phyloP scores from a whole-genome alignment of 1,140 invertebrate species.

The Solen grandis region DNA sequence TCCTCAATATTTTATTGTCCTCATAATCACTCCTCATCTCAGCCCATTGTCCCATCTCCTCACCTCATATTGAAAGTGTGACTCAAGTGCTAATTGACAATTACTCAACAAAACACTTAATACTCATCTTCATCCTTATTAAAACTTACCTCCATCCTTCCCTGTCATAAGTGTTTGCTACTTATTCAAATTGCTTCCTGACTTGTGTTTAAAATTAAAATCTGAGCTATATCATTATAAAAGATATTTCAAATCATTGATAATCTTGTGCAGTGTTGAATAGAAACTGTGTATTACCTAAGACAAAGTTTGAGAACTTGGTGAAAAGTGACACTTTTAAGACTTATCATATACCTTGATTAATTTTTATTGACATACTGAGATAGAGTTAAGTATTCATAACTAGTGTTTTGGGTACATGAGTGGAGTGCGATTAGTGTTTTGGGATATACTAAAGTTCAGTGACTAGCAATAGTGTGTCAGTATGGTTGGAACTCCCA shows the following conservation, averaged over 20 bases:
- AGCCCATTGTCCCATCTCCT: conserved; percentile 29
- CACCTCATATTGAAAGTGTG: conserved; percentile 16
- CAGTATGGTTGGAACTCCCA: conserved; percentile 6
- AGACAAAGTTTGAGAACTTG: too few relatives aligned
- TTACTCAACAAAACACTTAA: neutral
- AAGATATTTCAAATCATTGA: too few relatives aligned
- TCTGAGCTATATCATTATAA: too few relatives aligned
- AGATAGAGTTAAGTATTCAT: conserved; percentile 1
- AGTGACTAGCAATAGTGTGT: neutral
- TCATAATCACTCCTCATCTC: neutral
- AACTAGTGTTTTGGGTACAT: neutral
- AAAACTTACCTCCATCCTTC: too few relatives aligned
- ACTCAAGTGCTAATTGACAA: conserved; percentile 10
- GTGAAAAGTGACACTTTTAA: too few relatives aligned
- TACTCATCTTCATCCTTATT: too few relatives aligned
- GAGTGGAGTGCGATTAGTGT: neutral
- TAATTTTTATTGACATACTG: neutral
- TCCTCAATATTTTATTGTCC: conserved; percentile 21
- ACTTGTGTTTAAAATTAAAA: too few relatives aligned
- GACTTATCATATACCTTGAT: neutral
- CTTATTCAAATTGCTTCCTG: too few relatives aligned
- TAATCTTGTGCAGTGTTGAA: too few relatives aligned
- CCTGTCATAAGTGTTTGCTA: too few relatives aligned
- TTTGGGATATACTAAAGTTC: neutral
- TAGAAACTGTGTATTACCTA: too few relatives aligned